phyloP scores from a whole-genome alignment of 2,888 invertebrate genomes.

The Rambutsinella grinnellia region DNA sequence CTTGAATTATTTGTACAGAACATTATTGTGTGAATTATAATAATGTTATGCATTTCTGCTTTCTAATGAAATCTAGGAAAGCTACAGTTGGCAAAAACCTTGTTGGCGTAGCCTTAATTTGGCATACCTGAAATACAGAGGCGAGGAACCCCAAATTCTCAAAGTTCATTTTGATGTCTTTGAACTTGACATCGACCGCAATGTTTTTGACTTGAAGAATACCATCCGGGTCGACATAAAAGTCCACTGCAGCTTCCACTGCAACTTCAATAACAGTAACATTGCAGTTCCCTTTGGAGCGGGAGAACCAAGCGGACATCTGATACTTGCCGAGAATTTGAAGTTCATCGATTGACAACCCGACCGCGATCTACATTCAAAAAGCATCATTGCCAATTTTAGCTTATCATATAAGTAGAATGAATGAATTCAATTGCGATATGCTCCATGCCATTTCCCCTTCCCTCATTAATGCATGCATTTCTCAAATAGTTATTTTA shows the following conservation, averaged over 20 bases:
- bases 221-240: constrained; percentile 80
- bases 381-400: background rate
- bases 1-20: background rate
- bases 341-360: constrained; percentile 79
- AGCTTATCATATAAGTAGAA: no score
- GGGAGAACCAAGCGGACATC: constrained; percentile 79
- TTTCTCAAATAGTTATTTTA: no score
- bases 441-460: no score
- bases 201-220: constrained; percentile 83
- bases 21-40: background rate
- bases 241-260: constrained; percentile 77
- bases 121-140: constrained; percentile 71
- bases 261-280: constrained; percentile 81
- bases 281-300: constrained; percentile 81
- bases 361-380: constrained; percentile 77
- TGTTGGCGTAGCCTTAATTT: background rate
- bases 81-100: background rate
- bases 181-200: constrained; percentile 82
- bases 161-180: constrained; percentile 83
- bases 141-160: constrained; percentile 85
- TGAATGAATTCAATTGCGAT: no score
- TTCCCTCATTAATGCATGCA: no score
- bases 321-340: constrained; percentile 83
- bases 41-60: background rate
- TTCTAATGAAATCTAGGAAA: background rate